Evolutionary conservation across 2,888 invertebrate species (phyloP).

Genomic region (Oscheius myriophilus): DNA sequence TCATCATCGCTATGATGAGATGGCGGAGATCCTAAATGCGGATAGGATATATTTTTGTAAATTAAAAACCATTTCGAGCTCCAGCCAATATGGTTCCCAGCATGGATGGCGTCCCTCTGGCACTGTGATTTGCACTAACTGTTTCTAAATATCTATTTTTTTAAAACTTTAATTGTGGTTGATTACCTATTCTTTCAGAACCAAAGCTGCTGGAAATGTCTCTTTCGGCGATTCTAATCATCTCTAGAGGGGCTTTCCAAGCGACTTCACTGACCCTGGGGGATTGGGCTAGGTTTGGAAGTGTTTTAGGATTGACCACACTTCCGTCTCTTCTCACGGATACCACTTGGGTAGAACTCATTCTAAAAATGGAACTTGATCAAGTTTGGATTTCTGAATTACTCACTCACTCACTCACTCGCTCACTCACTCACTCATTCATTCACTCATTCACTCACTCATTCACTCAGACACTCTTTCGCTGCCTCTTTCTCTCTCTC

Average conservation of each 20-base stretch:
- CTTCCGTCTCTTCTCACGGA: slow-evolving; percentile 31
- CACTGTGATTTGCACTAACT: slow-evolving; percentile 1
- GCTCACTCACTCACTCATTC: no score
- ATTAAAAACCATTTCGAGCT: no score
- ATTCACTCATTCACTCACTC: no score
- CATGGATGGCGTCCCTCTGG: slow-evolving; percentile 4
- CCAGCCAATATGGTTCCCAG: no score
- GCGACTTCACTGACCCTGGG: slow-evolving; percentile 21
- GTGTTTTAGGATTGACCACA: slow-evolving; percentile 8
- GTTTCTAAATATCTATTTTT: not conserved
- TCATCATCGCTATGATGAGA: slow-evolving; percentile 22
- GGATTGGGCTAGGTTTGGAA: no score
- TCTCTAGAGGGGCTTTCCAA: slow-evolving; percentile 17
- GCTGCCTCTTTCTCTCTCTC: no score
- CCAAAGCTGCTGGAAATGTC: slow-evolving; percentile 27
- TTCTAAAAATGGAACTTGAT: not conserved
- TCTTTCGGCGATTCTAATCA: slow-evolving; percentile 14
- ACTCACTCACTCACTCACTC: no score
- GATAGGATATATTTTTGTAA: no score
- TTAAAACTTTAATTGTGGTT: not conserved
- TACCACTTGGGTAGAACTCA: slow-evolving; percentile 13
- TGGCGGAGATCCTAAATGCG: no score
- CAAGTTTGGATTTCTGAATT: no score
- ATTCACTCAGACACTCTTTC: no score
- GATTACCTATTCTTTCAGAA: slow-evolving; percentile 27